Evolutionary conservation across 1,140 invertebrate species (phyloP).

Genomic region (Brachionus koreanus): DNA sequence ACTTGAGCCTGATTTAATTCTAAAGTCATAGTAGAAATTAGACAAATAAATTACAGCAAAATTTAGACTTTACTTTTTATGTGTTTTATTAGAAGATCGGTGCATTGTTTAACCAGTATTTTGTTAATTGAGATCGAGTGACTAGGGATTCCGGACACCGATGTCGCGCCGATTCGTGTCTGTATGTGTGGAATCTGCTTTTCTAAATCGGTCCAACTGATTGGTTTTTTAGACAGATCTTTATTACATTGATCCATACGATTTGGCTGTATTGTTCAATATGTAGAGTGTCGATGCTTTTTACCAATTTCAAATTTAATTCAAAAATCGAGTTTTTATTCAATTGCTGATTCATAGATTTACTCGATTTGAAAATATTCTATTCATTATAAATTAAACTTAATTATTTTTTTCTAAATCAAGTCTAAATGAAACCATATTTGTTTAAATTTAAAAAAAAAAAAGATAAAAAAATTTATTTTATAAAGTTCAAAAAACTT

Average conservation of each 20-base stretch:
- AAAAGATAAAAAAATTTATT: neutral
- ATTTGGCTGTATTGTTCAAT: neutral
- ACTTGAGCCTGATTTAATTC: constrained; percentile 20
- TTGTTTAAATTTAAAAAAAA: neutral
- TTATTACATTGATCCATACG: constrained; percentile 39
- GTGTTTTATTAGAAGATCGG: constrained; percentile 28
- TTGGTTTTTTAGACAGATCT: constrained; percentile 26
- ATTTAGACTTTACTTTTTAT: neutral
- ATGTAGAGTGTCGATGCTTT: neutral
- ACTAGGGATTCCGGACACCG: neutral
- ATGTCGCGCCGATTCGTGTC: neutral
- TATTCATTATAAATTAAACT: constrained; percentile 5
- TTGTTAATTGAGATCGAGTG: constrained; percentile 1
- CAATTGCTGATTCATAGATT: constrained; percentile 10
- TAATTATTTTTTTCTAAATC: constrained; percentile 4
- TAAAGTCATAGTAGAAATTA: neutral
- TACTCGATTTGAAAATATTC: neutral
- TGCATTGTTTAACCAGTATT: constrained; percentile 23
- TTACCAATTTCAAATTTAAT: neutral
- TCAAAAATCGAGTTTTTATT: neutral
- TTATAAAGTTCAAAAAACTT: no score
- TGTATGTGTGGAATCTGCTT: neutral
- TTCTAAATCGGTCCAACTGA: constrained; percentile 21
- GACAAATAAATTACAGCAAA: neutral
- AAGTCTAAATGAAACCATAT: neutral